A percentile compares a stretch with the other conserved stretches of the same genome.
phyloP scores from a whole-genome alignment of 2,888 invertebrate genomes.

The Sinopyrophorus schimmeli region DNA sequence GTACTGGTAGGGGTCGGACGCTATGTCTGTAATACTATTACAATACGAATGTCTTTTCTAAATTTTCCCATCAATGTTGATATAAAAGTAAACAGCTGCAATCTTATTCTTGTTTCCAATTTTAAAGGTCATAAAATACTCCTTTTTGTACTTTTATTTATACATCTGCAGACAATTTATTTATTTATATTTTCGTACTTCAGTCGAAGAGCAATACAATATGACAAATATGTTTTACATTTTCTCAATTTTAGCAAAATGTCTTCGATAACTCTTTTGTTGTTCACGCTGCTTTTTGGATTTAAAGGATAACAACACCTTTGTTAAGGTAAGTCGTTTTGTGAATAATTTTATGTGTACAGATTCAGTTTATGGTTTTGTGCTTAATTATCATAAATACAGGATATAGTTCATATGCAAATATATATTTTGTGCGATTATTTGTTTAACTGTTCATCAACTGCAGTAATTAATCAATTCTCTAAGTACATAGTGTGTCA shows the following conservation, averaged over 20 bases:
- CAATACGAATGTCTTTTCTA: neutral
- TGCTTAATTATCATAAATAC: too few relatives aligned
- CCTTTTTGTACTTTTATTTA: too few relatives aligned
- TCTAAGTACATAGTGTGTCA: too few relatives aligned
- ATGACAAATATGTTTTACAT: neutral
- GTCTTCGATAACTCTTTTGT: too few relatives aligned
- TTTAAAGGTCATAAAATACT: too few relatives aligned
- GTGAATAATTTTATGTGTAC: too few relatives aligned
- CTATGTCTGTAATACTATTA: slow-evolving; percentile 8
- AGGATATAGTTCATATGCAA: too few relatives aligned
- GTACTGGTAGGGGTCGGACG: slow-evolving; percentile 18
- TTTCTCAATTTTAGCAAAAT: neutral
- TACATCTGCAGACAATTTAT: too few relatives aligned
- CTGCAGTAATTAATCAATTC: too few relatives aligned
- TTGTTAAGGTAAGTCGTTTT: slow-evolving; percentile 65
- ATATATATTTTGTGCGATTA: too few relatives aligned
- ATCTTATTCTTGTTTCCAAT: slow-evolving; percentile 1
- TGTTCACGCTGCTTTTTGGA: slow-evolving; percentile 20
- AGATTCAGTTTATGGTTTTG: too few relatives aligned
- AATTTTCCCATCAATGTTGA: neutral
- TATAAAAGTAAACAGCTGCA: slow-evolving; percentile 3
- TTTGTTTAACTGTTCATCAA: too few relatives aligned
- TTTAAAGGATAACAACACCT: slow-evolving; percentile 69
- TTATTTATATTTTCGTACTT: neutral
- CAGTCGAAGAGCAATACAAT: neutral